phyloP scores from a whole-genome alignment of 2,113 vertebrate species.

The Trochalopteron elliotii region DNA sequence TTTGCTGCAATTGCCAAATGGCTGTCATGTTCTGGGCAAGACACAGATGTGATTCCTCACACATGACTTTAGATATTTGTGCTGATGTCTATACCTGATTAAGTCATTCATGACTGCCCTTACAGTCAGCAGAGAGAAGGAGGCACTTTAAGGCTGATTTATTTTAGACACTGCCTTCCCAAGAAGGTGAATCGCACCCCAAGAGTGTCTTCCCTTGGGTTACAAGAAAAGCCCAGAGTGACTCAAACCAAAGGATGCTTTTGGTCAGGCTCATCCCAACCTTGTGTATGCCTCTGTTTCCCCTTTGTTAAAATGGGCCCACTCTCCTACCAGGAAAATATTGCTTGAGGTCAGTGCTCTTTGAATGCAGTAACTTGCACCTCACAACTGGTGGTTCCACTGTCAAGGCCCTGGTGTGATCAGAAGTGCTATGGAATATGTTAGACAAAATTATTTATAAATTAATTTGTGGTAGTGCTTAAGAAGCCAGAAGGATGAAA shows the following conservation, averaged over 20 bases:
- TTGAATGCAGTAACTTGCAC: not conserved
- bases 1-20: not conserved
- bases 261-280: not conserved
- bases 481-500: not conserved
- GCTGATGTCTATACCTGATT: not conserved
- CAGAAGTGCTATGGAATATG: not conserved
- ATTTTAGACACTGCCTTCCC: not conserved
- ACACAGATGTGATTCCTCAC: not conserved
- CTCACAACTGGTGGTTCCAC: not conserved
- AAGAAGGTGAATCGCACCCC: not conserved
- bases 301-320: not conserved
- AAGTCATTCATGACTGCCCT: not conserved
- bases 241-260: not conserved
- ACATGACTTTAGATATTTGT: not conserved
- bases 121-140: not conserved
- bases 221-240: not conserved
- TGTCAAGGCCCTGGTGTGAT: not conserved
- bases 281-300: not conserved
- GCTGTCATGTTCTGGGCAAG: not conserved
- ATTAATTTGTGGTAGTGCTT: not conserved
- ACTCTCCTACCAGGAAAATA: accelerated
- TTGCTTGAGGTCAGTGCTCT: not conserved
- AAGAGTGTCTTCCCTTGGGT: not conserved
- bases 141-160: not conserved
- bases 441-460: not conserved